Conservation (phyloP, 1,140 invertebrate species). For the Dolichoris vasculosae region DNA sequence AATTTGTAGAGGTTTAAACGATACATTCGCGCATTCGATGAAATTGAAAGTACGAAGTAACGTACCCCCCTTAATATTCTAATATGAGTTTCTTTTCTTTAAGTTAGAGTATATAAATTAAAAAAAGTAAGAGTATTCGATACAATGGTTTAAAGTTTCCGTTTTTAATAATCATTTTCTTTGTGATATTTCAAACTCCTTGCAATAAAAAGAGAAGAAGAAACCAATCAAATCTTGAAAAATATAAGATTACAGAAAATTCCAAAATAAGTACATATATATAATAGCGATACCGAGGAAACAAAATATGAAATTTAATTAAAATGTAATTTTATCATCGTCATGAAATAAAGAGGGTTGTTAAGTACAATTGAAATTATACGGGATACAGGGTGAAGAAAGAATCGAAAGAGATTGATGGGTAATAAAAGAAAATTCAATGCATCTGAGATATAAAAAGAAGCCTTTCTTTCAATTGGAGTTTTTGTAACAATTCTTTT, state of each 20-base stretch:
- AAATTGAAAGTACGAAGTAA: no score
- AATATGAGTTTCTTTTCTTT: no score
- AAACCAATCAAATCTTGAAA: neutral
- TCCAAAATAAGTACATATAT: neutral
- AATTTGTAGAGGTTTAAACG: no score
- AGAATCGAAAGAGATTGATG: neutral
- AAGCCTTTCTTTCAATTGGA: neutral
- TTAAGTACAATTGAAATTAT: neutral
- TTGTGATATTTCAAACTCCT: neutral
- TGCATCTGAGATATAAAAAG: neutral
- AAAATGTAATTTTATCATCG: neutral
- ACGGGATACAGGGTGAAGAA: neutral
- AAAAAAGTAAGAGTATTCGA: neutral
- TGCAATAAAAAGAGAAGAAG: neutral
- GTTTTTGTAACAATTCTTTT: slow-evolving; percentile 1
- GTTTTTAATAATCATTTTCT: neutral
- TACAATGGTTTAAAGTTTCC: slow-evolving; percentile 6
- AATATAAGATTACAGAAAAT: neutral
- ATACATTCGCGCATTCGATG: no score
- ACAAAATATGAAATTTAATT: neutral
- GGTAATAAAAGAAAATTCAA: neutral
- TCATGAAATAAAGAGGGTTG: neutral
- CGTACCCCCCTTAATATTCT: no score
- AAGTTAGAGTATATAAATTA: neutral
- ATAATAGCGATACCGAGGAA: neutral